Evolutionary conservation across 2,888 invertebrate species (phyloP).

Genomic region (Sialis lutaria): DNA sequence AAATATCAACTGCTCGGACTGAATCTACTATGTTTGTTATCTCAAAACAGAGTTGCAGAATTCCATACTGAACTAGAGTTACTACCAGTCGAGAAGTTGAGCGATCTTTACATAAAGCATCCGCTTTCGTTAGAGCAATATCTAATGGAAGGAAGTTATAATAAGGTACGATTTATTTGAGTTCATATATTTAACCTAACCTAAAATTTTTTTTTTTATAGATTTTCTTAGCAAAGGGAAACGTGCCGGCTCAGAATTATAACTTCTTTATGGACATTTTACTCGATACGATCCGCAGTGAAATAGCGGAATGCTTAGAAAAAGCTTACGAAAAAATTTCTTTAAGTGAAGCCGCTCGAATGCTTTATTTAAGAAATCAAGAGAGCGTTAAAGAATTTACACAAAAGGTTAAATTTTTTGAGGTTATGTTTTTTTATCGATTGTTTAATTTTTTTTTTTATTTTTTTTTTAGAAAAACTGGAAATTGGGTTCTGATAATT

Average conservation of each 20-base stretch:
- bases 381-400: conserved; percentile 69
- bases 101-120: conserved; percentile 85
- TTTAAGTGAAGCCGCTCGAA: conserved; percentile 69
- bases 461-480: conserved; percentile 57
- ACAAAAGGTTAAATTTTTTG: conserved; percentile 37
- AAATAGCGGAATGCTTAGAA: conserved; percentile 93
- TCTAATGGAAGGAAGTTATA: conserved; percentile 98
- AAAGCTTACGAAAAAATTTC: conserved; percentile 88
- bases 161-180: conserved; percentile 47
- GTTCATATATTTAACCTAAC: neutral
- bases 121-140: conserved; percentile 94
- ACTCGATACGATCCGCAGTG: conserved; percentile 85
- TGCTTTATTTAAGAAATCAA: conserved; percentile 67
- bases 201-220: conserved; percentile 12
- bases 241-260: conserved; percentile 91
- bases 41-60: conserved; percentile 93
- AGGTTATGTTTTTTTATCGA: conserved; percentile 7
- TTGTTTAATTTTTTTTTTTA: neutral
- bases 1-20: conserved; percentile 90
- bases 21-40: conserved; percentile 81
- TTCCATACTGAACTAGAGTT: conserved; percentile 96
- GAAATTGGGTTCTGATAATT: conserved; percentile 58
- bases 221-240: conserved; percentile 83
- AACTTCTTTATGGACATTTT: conserved; percentile 94
- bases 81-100: conserved; percentile 76